These are phyloP conservation scores for Megalopta genalis DNA, from an alignment of 1,140 invertebrate genomes.

Conservation along the genomic window DNA sequence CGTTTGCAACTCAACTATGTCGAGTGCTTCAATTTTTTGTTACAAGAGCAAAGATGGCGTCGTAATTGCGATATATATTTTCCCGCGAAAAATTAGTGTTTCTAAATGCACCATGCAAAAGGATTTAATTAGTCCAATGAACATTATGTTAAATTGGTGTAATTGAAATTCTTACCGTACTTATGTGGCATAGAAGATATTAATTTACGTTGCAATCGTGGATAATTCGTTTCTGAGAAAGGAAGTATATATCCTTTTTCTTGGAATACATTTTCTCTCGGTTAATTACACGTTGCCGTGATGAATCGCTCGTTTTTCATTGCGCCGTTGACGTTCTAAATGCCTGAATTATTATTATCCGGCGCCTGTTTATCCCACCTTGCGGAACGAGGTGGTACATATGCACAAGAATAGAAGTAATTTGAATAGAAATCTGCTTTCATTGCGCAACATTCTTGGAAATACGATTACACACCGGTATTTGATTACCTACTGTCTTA, in stretches of 20 bases:
- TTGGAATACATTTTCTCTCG: not conserved
- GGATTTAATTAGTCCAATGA: too few relatives aligned
- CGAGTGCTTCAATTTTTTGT: too few relatives aligned
- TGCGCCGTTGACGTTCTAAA: not conserved
- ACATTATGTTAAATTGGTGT: too few relatives aligned
- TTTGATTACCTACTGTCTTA: not conserved
- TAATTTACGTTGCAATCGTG: not conserved
- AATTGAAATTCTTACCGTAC: not conserved
- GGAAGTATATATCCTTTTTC: not conserved
- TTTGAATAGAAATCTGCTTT: slow-evolving; percentile 6
- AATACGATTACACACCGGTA: not conserved
- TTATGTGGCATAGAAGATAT: not conserved
- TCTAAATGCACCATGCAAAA: too few relatives aligned
- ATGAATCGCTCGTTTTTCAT: not conserved
- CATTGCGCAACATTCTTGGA: slow-evolving; percentile 2
- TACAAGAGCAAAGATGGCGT: too few relatives aligned
- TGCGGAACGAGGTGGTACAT: not conserved
- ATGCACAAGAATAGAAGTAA: not conserved
- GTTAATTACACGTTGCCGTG: not conserved
- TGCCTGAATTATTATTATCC: slow-evolving; percentile 11
- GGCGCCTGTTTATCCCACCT: not conserved
- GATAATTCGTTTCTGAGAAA: not conserved
- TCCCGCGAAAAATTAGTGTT: too few relatives aligned
- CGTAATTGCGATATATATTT: too few relatives aligned
- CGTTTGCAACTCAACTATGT: too few relatives aligned